Evolutionary conservation across 1,140 invertebrate species (phyloP).

Genomic region (Carposina sasakii): DNA sequence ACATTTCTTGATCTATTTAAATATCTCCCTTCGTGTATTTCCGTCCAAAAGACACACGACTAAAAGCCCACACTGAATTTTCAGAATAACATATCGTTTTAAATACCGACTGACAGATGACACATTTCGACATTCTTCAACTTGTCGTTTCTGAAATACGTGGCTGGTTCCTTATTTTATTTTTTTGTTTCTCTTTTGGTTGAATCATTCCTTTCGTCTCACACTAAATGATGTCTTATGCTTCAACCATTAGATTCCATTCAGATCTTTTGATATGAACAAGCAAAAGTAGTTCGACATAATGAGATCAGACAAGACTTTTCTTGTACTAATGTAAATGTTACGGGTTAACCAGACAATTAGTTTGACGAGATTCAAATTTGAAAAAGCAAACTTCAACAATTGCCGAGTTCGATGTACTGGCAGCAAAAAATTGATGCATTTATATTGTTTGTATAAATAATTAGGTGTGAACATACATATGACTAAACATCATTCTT

Average conservation of each 20-base stretch:
- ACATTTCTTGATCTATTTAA: no score
- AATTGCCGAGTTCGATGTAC: no score
- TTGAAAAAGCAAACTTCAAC: no score
- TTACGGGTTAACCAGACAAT: slow-evolving; percentile 45
- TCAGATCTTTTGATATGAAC: no score
- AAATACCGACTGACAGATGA: slow-evolving; percentile 70
- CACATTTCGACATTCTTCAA: slow-evolving; percentile 72
- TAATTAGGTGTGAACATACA: no score
- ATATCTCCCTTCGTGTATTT: no score
- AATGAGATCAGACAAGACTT: slow-evolving; percentile 55
- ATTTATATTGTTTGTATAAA: no score
- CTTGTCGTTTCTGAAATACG: slow-evolving; percentile 65
- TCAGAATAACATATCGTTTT: slow-evolving; percentile 68
- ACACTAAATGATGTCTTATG: no score
- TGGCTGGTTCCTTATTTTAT: slow-evolving; percentile 43
- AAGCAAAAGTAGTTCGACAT: no score
- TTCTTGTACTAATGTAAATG: slow-evolving; percentile 37
- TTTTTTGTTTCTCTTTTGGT: slow-evolving; percentile 34
- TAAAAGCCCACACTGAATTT: slow-evolving; percentile 41
- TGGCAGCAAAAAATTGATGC: no score
- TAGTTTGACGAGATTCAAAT: slow-evolving; percentile 35
- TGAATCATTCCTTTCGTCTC: slow-evolving; percentile 31
- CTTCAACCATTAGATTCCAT: no score
- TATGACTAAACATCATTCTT: no score
- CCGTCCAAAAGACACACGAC: slow-evolving; percentile 50